Evolutionary conservation across 1,140 invertebrate species (phyloP), one percentile per base, ranked within the genome.

Genomic region (Eumaeus atala): DNA sequence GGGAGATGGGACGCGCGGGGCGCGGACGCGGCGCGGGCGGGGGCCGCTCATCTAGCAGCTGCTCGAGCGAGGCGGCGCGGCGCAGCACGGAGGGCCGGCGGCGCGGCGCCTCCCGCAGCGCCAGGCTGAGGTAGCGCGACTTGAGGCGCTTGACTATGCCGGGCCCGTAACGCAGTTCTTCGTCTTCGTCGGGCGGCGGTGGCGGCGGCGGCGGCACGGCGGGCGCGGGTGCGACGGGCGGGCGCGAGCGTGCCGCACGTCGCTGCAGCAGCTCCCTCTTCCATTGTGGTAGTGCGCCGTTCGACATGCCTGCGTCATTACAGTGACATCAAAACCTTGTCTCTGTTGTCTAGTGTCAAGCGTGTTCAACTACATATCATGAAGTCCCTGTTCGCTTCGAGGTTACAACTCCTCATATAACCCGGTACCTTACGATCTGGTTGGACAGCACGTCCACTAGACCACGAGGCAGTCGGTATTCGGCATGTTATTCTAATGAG

Each of bases 91-190:
- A 90, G 5, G 89, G 90, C 18, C 92, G 88, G n/a, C 87, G 87
- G 52, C 90, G 90, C 35, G 89, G 89, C 42, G 88, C 88, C 62
- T 94, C 92, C 8, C 94, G 88, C 49, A 95, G 80, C 1, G 94
- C 93, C 36, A 96, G 87, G 70, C 93, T 95, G 54, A 96, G 89
- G 76, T 96, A 96, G 66, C 94, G 93, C 70, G 93, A 93, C 71
- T 94, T 92, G 42, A 97, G 88, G 69, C 93, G 93, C 64, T 94
- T 95, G 4, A 97, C 96, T 68, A 97, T 97, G 7, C 96, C 96
- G 9, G 96, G 96, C 0, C 96, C 96, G 86, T 97, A 97, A 64
- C 93, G 92, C 14, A 96, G 79, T 70, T 96, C 95, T 84, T 96
- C 94, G 88, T 91, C 59, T 88, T 89, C 87, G 52, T 74, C 78